Base-by-base conservation (phyloP, 1,140 invertebrate genomes). In the Ceratitis capitata region DNA sequence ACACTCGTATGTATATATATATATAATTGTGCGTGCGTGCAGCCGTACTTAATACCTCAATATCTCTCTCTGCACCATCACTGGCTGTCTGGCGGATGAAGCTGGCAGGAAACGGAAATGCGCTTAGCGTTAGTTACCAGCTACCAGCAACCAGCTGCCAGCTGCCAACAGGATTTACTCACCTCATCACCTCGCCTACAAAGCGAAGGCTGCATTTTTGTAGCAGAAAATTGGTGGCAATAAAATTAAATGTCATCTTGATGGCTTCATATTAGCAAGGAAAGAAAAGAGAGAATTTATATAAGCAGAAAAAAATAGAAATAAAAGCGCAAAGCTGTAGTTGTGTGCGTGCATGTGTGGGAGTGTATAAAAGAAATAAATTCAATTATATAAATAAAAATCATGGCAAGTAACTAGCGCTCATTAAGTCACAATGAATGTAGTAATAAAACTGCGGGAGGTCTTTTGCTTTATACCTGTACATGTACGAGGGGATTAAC, bases 231-330 rank as follows among this genome's bases (percentile, higher is more conserved):
- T 78, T 78, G 69, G 45, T 45, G 42, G 69, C 69, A 78, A 78
- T 78, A 78, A 78, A 78, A 78, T 78, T 78, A 78, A 78, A 78
- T 69, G 61, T 69, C 61, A 69, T 69, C 61, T 69, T 69, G 61
- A 69, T 78, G 69, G 69, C 69, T 78, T 78, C 69, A 78, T 78
- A 78, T 78, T 78, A 78, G 23, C 69, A 78, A n/a, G 19, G 39
- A 74, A 74, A 74, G n/a, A 26, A 3, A 12, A 61, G 51, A 56
- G 0, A 64, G 10, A 64, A n/a, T n/a, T n/a, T n/a, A n/a, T n/a
- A n/a, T n/a, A 35, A 64, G 29, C 14, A 32, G 14, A 35, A 35
- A 32, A 23, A 19, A 56, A 56, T 47, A 47, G 12, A 5, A 47
- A 47, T 6, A 47, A 47, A 47, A 47, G 12, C 45, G 12, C 45